phyloP scores from a whole-genome alignment of 1,140 invertebrate genomes.

The Rhynchophorus ferrugineus region DNA sequence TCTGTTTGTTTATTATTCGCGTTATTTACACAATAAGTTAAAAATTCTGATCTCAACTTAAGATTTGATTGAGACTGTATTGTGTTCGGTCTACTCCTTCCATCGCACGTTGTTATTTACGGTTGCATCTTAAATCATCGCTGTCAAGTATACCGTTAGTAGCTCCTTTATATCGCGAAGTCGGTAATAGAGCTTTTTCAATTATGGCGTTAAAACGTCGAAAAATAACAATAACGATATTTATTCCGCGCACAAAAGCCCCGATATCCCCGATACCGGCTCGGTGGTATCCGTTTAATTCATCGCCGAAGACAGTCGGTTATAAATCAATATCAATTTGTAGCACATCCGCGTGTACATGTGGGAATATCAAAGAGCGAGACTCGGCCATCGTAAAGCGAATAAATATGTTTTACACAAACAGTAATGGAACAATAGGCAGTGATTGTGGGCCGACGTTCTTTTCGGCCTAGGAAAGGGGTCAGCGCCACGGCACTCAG shows the following conservation, averaged over 20 bases:
- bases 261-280: not conserved
- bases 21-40: too few species aligned
- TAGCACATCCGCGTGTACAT: constrained; percentile 31
- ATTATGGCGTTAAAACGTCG: not conserved
- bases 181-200: too few species aligned
- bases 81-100: too few species aligned
- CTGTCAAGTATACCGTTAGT: too few species aligned
- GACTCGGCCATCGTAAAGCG: constrained; percentile 21
- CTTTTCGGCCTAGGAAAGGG: constrained; percentile 23
- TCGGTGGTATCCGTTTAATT: constrained; percentile 14
- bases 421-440: constrained; percentile 32
- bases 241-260: too few species aligned
- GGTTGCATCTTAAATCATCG: too few species aligned
- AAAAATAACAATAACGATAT: too few species aligned
- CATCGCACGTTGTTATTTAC: too few species aligned
- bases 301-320: constrained; percentile 13
- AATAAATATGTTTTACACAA: constrained; percentile 31
- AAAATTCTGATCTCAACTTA: too few species aligned
- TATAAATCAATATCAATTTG: constrained; percentile 33
- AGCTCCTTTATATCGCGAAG: too few species aligned
- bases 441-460: constrained; percentile 20
- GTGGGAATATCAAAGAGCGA: constrained; percentile 32
- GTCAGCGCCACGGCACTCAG: constrained; percentile 28
- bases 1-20: too few species aligned
- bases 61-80: too few species aligned